A percentile compares a stretch with the other conserved stretches of the same genome.
Conservation (phyloP, 2,113 vertebrate genomes). For the Rostratula benghalensis region DNA sequence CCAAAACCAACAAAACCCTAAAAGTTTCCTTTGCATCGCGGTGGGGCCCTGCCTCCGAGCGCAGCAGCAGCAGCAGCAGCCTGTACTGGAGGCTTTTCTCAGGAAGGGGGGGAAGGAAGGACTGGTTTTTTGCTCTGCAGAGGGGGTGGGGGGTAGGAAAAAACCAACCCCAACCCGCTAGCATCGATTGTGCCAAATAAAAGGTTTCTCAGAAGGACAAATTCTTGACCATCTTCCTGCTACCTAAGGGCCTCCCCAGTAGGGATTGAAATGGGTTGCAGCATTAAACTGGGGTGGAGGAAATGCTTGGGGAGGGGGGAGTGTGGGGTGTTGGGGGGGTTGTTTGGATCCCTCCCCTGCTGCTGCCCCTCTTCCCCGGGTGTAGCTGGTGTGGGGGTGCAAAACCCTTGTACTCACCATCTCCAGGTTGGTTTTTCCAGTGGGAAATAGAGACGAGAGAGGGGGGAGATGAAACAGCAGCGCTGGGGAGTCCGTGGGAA, state of each 20-base stretch:
- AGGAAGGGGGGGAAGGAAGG: conserved; percentile 46
- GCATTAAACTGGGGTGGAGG: neutral
- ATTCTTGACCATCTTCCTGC: conserved; percentile 41
- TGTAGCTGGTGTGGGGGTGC: neutral
- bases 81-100: conserved; percentile 5
- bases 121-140: neutral
- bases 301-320: neutral
- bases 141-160: no score
- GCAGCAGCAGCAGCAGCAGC: neutral
- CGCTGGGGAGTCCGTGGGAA: fast-evolving
- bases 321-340: no score
- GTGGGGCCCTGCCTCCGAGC: neutral
- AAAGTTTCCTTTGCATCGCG: neutral
- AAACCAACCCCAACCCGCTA: neutral
- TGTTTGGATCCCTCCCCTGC: neutral
- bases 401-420: fast-evolving
- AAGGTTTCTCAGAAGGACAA: conserved; percentile 54
- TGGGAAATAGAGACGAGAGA: neutral
- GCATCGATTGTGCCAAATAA: conserved; percentile 57
- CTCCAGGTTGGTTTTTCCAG: neutral
- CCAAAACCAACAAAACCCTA: no score
- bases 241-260: conserved; percentile 30
- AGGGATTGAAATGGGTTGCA: neutral
- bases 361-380: neutral
- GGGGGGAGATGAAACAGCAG: neutral